Evolutionary conservation across 2,797 vertebrate species (phyloP), one percentile per base, ranked within the genome.

Genomic region (Urophycis tenuis): DNA sequence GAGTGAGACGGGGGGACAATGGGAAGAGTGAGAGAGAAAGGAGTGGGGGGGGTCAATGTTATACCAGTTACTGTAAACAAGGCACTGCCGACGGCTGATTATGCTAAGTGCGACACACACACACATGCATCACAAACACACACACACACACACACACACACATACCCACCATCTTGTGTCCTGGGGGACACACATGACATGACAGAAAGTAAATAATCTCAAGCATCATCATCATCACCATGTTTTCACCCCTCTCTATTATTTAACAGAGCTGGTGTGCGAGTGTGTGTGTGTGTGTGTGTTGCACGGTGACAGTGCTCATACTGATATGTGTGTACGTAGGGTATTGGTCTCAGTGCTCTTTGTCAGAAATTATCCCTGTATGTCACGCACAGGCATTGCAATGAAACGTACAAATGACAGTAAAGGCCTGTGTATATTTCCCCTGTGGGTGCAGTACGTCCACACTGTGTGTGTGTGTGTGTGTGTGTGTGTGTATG

Each of bases 71-170:
- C 41, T 45, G 41, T 45, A 53, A n/a, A 53, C 49, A 19, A 53
- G 49, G 49, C 49, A 53, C 41, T 45, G 49, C 19, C 19, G 49
- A 5, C 17, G n/a, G 49, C 49, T 53, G 1, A 25, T 83, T 79
- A 78, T 71, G 75, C 74, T 73, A 74, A 74, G 79, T 81, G 79
- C 69, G 45, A 83, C 75, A 53, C 49, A 53, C 49, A 53, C 49
- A 53, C 49, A 53, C 49, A 53, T 7, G n/a, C 49, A 53, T n/a
- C 19, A 53, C 49, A 49, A 15, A 49, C 45, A 49, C 45, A 49
- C 45, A 49, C 45, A 49, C 45, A 49, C 45, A 49, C 45, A 49
- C 36, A 81, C 82, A 89, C 87, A 85, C 77, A 88, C 82, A 15
- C 25, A 25, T 19, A 15, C 19, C 12, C 19, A 25, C 30, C 33